phyloP scores from a whole-genome alignment of 2,113 vertebrate species.

The Xyliphius kryptos region DNA sequence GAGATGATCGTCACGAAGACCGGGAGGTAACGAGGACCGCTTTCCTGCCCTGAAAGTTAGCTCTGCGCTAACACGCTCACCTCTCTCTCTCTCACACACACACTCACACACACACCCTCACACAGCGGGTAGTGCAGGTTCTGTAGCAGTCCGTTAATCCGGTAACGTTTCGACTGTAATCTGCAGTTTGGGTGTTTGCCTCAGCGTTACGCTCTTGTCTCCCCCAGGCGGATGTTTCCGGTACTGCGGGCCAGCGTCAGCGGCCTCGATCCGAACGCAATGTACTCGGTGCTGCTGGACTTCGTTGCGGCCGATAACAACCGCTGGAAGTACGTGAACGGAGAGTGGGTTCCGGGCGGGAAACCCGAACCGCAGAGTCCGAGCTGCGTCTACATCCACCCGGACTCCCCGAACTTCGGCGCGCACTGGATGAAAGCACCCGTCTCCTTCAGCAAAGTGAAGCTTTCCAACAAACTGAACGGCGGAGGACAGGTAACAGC shows the following conservation, averaged over 20 bases:
- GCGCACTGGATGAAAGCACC: conserved; percentile 77
- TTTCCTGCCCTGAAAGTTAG: neutral
- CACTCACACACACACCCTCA: neutral
- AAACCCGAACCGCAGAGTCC: conserved; percentile 74
- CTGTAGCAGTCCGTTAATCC: too few relatives aligned
- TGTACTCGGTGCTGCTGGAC: conserved; percentile 73
- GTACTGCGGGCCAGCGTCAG: conserved; percentile 64
- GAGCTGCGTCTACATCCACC: conserved; percentile 77
- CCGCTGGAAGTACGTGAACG: conserved; percentile 76
- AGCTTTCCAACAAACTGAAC: conserved; percentile 74
- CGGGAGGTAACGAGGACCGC: conserved; percentile 55
- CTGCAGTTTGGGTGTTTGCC: too few relatives aligned
- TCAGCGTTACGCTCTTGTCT: neutral
- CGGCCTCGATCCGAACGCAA: conserved; percentile 71
- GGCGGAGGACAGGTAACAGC: conserved; percentile 69
- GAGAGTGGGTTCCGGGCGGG: conserved; percentile 72
- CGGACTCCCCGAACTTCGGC: conserved; percentile 75
- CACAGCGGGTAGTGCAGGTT: neutral
- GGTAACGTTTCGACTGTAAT: too few relatives aligned
- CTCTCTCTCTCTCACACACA: neutral
- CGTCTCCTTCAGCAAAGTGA: conserved; percentile 76
- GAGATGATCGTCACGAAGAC: conserved; percentile 78
- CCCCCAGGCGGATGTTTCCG: conserved; percentile 72
- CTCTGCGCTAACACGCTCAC: neutral
- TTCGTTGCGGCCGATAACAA: conserved; percentile 74